Base-by-base conservation (phyloP, 2,797 vertebrate species). In the Coendou prehensilis region DNA sequence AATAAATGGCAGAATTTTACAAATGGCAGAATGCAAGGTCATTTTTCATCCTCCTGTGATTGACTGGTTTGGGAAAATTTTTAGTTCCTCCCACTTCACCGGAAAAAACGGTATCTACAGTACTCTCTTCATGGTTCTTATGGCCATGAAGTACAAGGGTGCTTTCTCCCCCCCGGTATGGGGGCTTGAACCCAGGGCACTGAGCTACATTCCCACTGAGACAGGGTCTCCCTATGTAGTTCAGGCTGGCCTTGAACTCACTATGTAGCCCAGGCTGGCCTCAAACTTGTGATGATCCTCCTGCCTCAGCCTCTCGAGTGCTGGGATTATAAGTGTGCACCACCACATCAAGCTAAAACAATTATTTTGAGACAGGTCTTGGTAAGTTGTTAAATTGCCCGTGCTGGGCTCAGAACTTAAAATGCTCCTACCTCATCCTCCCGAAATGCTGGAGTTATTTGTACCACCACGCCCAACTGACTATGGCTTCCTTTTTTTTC, bases 1-100 rank as follows among this genome's bases (percentile, higher is more conserved):
- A 93, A 95, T 84, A 85, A 93, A 93, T 9, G 17, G 73, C 45
- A 76, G 45, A 17, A 87, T 81, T 92, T 96, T 96, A 96, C 59
- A 95, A 71, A 93, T 81, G 61, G 80, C n/a, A 96, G 89, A 87
- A 85, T 20, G 22, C n/a, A 81, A 52, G 54, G 64, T 73, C 45
- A 86, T 56, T 93, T 93, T 91, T 71, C n/a, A 76, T 83, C 52
- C 33, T 85, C 64, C 47, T 61, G 9, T 56, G 23, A 30, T 80
- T 50, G n/a, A 76, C 47, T 80, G 33, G 64, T 64, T 95, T 86
- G 63, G 67, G 82, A 97, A 82, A 50, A 10, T 23, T 89, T 86
- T 78, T 85, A 78, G 28, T 52, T 96, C 89, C 33, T 94, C 59
- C n/a, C 56, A 80, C 52, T 37, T 94, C 69, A 78, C 47, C 71